phyloP scores from a whole-genome alignment of 2,113 vertebrate genomes.

The Furnarius figulus region DNA sequence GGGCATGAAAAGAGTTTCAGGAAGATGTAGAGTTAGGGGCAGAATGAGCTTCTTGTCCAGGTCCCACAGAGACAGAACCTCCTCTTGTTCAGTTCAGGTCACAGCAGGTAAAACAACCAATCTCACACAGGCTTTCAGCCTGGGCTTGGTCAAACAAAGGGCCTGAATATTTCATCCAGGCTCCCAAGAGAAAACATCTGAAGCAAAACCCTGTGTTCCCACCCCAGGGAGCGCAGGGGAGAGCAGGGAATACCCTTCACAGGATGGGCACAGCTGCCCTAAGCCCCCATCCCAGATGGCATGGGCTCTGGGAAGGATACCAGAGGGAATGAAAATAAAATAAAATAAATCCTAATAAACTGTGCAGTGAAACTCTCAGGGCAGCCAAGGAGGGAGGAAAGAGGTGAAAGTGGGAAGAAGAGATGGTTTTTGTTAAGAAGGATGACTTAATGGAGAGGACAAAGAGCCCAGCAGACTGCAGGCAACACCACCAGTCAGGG shows the following conservation, averaged over 20 bases:
- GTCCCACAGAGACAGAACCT: not conserved
- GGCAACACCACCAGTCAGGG: not conserved
- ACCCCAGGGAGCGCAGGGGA: not conserved
- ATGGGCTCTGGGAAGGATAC: not conserved
- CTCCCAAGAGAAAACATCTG: not conserved
- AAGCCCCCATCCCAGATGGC: not conserved
- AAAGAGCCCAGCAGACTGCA: accelerated
- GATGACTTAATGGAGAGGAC: not conserved
- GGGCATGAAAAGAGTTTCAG: not conserved
- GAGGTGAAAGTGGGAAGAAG: not conserved
- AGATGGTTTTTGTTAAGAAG: not conserved
- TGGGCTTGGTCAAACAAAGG: not conserved
- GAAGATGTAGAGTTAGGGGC: not conserved
- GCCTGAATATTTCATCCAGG: not conserved
- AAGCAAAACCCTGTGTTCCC: not conserved
- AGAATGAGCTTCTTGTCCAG: not conserved
- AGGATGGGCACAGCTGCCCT: not conserved
- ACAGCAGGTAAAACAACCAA: not conserved
- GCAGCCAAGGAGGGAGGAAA: not conserved
- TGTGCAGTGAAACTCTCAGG: not conserved
- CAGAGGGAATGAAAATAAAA: not conserved
- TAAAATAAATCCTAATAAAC: not conserved
- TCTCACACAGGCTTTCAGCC: not conserved
- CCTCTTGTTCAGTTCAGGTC: not conserved
- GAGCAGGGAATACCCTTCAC: not conserved